These are phyloP conservation scores for Holacanthella duospinosa DNA, from an alignment of 2,888 invertebrate species.

Conservation along the genomic window DNA sequence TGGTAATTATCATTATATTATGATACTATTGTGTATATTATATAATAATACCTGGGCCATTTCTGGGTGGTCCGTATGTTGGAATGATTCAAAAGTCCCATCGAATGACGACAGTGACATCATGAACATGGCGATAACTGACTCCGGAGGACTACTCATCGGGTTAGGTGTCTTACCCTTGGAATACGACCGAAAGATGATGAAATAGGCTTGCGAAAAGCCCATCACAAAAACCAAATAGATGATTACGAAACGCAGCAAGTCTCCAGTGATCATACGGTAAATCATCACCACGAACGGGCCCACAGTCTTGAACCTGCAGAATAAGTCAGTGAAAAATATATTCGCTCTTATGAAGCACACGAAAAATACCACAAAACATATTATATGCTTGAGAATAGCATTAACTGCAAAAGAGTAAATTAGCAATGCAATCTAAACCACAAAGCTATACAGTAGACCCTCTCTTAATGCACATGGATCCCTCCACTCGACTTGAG, in stretches of 20 bases:
- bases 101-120: slow-evolving; percentile 97
- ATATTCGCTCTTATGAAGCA: neutral
- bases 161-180: slow-evolving; percentile 56
- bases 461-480: too few relatives aligned
- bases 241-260: slow-evolving; percentile 88
- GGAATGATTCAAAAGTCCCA: slow-evolving; percentile 84
- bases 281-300: slow-evolving; percentile 99
- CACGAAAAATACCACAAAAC: neutral
- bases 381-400: too few relatives aligned
- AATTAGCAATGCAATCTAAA: too few relatives aligned
- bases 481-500: too few relatives aligned
- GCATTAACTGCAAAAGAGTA: too few relatives aligned
- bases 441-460: too few relatives aligned
- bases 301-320: slow-evolving; percentile 90
- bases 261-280: slow-evolving; percentile 93
- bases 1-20: neutral
- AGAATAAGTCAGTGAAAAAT: slow-evolving; percentile 38
- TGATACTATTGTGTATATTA: neutral
- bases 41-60: slow-evolving; percentile 67
- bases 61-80: slow-evolving; percentile 73
- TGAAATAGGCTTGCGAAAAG: slow-evolving; percentile 92
- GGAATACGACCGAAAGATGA: slow-evolving; percentile 79
- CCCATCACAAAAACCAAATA: slow-evolving; percentile 95
- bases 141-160: slow-evolving; percentile 84
- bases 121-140: slow-evolving; percentile 94